These are phyloP conservation scores for Colistium nudipinnis DNA, from an alignment of 2,113 vertebrate genomes.

Conservation along the genomic window DNA sequence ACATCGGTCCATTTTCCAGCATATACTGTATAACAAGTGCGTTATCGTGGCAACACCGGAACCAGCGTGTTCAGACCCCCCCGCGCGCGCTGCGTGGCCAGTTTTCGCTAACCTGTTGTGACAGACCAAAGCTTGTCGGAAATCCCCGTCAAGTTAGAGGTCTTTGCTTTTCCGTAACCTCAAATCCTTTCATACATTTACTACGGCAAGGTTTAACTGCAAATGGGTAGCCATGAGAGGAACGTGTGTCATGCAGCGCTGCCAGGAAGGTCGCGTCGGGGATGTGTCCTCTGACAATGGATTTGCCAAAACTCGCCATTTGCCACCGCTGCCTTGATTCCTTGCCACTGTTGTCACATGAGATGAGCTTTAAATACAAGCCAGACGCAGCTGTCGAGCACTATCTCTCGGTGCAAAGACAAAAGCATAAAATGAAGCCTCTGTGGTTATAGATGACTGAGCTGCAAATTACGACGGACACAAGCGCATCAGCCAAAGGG, in stretches of 20 bases:
- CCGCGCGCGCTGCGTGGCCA: too few relatives aligned
- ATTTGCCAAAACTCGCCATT: conserved; percentile 27
- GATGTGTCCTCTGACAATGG: not conserved
- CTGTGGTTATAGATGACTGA: not conserved
- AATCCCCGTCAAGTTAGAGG: not conserved
- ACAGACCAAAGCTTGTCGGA: not conserved
- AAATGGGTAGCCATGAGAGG: not conserved
- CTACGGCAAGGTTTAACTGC: not conserved
- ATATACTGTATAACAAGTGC: too few relatives aligned
- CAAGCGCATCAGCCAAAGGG: not conserved
- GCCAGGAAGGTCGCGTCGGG: not conserved
- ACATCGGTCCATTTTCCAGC: too few relatives aligned
- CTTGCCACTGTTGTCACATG: conserved; percentile 22
- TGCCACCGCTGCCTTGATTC: conserved; percentile 8
- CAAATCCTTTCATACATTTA: too few relatives aligned
- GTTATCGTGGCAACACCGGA: too few relatives aligned
- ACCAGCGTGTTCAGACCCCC: too few relatives aligned
- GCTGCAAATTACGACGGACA: not conserved
- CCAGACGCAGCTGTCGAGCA: conserved; percentile 9
- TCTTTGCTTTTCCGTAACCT: conserved; percentile 1
- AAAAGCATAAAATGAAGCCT: conserved; percentile 2
- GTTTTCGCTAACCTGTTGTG: not conserved
- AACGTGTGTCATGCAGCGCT: not conserved
- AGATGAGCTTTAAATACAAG: conserved; percentile 9
- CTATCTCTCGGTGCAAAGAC: conserved; percentile 16